These are phyloP conservation scores for Himalopsyche kuldschensis DNA, from an alignment of 2,888 invertebrate species.

Conservation along the genomic window DNA sequence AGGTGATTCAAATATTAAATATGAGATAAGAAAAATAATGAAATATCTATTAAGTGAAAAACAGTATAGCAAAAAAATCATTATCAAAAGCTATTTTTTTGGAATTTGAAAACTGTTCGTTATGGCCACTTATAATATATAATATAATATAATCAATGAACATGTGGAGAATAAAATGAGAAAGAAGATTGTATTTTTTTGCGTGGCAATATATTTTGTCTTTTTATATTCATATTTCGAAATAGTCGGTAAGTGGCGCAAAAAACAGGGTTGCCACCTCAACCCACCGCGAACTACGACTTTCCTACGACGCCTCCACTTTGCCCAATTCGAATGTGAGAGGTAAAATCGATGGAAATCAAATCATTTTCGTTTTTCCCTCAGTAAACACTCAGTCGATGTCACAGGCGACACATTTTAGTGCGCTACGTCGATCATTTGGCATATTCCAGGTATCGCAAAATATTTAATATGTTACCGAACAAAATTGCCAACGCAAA, in stretches of 20 bases:
- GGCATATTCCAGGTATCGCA: background rate
- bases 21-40: too few species aligned
- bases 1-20: too few species aligned
- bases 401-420: constrained; percentile 12
- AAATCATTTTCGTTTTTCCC: constrained; percentile 36
- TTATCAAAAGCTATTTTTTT: too few species aligned
- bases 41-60: too few species aligned
- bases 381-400: constrained; percentile 32
- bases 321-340: background rate
- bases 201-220: background rate
- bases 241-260: background rate
- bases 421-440: background rate
- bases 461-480: background rate
- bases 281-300: background rate
- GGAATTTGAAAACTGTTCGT: too few species aligned
- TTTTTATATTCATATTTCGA: background rate
- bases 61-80: too few species aligned
- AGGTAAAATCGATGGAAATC: constrained; percentile 33
- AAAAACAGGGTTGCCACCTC: constrained; percentile 1
- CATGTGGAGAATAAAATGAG: too few species aligned
- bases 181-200: background rate
- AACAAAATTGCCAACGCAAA: too few species aligned
- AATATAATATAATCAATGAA: too few species aligned
- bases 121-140: too few species aligned
- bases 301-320: background rate